Percentiles rank a stretch among this genome's conserved stretches.
These are phyloP conservation scores for Melipona quadrifasciata DNA, from an alignment of 1,140 invertebrate species.

Conservation along the genomic window DNA sequence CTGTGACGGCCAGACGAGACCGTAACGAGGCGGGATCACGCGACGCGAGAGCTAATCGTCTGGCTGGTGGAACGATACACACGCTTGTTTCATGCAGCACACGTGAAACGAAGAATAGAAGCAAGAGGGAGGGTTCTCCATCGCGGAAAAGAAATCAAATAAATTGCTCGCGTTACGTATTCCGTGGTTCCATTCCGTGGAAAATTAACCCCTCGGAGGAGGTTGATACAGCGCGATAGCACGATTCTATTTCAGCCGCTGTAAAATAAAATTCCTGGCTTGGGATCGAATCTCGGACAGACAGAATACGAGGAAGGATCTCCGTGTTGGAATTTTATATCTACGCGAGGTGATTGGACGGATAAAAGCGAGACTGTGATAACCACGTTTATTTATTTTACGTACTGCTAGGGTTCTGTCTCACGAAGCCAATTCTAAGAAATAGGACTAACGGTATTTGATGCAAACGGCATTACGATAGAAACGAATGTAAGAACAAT, in stretches of 20 bases:
- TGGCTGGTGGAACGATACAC: neutral
- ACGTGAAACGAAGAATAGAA: neutral
- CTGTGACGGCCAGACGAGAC: conserved; percentile 19
- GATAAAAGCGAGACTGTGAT: too few relatives aligned
- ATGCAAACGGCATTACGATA: neutral
- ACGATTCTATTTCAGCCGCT: neutral
- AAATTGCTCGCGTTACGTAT: conserved; percentile 20
- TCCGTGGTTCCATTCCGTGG: neutral
- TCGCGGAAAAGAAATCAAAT: conserved; percentile 13
- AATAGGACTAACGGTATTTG: too few relatives aligned
- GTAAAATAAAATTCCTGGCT: neutral
- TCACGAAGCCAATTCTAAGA: too few relatives aligned
- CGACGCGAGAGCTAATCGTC: conserved; percentile 22
- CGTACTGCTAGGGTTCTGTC: too few relatives aligned
- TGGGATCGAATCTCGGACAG: too few relatives aligned
- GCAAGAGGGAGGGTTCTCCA: neutral
- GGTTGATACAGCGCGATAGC: neutral
- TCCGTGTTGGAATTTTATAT: too few relatives aligned
- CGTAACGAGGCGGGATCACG: conserved; percentile 47
- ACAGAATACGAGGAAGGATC: too few relatives aligned
- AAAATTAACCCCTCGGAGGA: neutral
- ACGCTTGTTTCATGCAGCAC: neutral
- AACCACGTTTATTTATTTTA: too few relatives aligned
- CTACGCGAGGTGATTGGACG: too few relatives aligned
- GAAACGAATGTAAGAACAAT: neutral